phyloP scores from a whole-genome alignment of 2,797 vertebrate species.

The Trachurus trachurus region DNA sequence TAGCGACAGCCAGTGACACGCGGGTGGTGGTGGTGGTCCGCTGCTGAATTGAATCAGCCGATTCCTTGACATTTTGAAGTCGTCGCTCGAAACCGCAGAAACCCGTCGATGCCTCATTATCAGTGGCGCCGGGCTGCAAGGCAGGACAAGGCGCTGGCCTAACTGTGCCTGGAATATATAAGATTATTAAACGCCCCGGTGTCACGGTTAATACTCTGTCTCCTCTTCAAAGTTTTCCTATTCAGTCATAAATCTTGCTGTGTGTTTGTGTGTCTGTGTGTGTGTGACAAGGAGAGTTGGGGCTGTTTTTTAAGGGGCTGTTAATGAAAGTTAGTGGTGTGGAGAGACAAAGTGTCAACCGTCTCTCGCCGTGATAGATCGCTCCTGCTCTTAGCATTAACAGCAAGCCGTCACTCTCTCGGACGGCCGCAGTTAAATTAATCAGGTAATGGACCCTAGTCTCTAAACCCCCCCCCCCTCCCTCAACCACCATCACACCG shows the following conservation, averaged over 20 bases:
- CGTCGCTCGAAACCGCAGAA: constrained; percentile 41
- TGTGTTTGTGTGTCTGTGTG: constrained; percentile 6
- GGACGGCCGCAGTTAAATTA: constrained; percentile 65
- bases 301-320: constrained; percentile 59
- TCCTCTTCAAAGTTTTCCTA: constrained; percentile 59
- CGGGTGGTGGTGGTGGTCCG: not conserved
- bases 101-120: constrained; percentile 46
- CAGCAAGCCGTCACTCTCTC: constrained; percentile 64
- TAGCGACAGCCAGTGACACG: constrained; percentile 18
- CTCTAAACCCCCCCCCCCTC: not conserved
- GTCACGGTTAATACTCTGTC: constrained; percentile 57
- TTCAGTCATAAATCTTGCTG: constrained; percentile 62
- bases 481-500: not conserved
- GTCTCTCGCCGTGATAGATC: constrained; percentile 69
- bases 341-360: constrained; percentile 67
- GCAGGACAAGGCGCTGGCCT: constrained; percentile 13
- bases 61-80: constrained; percentile 62
- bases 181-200: constrained; percentile 55
- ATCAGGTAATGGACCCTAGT: constrained; percentile 74
- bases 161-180: constrained; percentile 59
- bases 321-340: constrained; percentile 79
- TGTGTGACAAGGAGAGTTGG: constrained; percentile 4
- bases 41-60: constrained; percentile 36
- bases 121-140: constrained; percentile 19
- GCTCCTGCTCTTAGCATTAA: constrained; percentile 65